Conservation (phyloP, 2,888 invertebrate genomes). For the Campopleginae sp. region DNA sequence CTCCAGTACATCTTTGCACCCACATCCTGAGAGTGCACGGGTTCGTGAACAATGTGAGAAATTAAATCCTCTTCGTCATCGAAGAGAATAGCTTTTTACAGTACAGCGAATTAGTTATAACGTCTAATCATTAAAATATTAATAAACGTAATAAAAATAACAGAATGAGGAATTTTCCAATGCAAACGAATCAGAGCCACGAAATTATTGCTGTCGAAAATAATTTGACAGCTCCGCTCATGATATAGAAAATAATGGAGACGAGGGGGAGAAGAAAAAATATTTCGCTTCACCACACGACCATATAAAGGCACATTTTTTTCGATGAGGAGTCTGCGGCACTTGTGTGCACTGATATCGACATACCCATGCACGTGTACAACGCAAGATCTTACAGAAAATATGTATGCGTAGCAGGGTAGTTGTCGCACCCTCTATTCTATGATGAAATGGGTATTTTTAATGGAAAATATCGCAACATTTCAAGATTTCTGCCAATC, state of each 20-base stretch:
- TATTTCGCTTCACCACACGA: constrained; percentile 17
- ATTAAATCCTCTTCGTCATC: background rate
- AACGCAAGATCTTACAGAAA: background rate
- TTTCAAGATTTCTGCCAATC: background rate
- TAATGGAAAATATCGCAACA: constrained; percentile 16
- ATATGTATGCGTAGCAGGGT: background rate
- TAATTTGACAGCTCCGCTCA: background rate
- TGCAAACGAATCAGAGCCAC: background rate
- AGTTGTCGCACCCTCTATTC: constrained; percentile 6
- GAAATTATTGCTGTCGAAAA: background rate
- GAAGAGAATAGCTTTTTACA: background rate
- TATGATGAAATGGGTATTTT: constrained; percentile 4
- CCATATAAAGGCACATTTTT: constrained; percentile 46
- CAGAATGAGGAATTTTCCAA: background rate
- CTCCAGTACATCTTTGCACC: constrained; percentile 15
- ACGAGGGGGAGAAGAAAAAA: background rate
- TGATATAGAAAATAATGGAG: constrained; percentile 1
- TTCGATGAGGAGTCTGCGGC: constrained; percentile 19
- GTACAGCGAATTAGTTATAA: background rate
- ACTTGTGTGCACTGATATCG: background rate
- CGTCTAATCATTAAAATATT: background rate
- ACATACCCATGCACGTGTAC: background rate
- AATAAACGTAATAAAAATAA: background rate
- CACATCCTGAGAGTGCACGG: background rate
- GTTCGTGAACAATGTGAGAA: background rate